A percentile compares a stretch with the other conserved stretches of the same genome.
Conservation (phyloP, 2,113 vertebrate genomes). For the Pleuronectes platessa region DNA sequence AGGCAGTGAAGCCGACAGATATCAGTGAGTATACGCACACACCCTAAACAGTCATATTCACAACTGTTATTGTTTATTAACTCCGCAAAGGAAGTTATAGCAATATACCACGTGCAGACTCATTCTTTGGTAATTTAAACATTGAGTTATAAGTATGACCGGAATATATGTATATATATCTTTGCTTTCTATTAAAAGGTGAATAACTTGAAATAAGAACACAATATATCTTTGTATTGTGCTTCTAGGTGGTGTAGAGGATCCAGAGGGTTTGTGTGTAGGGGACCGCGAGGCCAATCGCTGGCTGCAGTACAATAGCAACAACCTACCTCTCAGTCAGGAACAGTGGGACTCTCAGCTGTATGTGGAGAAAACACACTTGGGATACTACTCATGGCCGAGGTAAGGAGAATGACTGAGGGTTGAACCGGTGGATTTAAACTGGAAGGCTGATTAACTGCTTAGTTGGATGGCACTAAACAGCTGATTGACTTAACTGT, state of each 20-base stretch:
- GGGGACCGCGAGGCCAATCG: slow-evolving; percentile 92
- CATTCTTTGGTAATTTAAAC: too few species aligned
- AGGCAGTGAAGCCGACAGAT: slow-evolving; percentile 87
- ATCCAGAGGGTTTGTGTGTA: slow-evolving; percentile 80
- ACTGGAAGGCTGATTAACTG: slow-evolving; percentile 51
- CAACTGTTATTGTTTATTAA: neutral
- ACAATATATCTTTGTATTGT: neutral
- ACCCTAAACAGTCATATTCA: neutral
- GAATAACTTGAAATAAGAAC: too few species aligned
- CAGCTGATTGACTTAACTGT: slow-evolving; percentile 57
- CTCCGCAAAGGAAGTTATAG: neutral
- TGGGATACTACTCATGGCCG: slow-evolving; percentile 96
- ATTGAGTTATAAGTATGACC: neutral
- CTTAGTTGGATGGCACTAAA: slow-evolving; percentile 41
- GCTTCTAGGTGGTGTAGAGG: slow-evolving; percentile 83
- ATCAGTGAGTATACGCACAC: slow-evolving; percentile 85
- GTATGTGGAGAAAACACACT: slow-evolving; percentile 96
- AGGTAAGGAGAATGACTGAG: slow-evolving; percentile 74
- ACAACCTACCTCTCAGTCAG: slow-evolving; percentile 86
- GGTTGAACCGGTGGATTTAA: slow-evolving; percentile 20
- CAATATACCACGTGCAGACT: too few species aligned
- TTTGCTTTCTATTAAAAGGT: slow-evolving; percentile 15
- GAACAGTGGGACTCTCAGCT: slow-evolving; percentile 87
- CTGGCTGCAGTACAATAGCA: slow-evolving; percentile 94
- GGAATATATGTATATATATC: slow-evolving; percentile 1